Conservation (phyloP, 1,140 invertebrate genomes). For the Drosophila rhopaloa region DNA sequence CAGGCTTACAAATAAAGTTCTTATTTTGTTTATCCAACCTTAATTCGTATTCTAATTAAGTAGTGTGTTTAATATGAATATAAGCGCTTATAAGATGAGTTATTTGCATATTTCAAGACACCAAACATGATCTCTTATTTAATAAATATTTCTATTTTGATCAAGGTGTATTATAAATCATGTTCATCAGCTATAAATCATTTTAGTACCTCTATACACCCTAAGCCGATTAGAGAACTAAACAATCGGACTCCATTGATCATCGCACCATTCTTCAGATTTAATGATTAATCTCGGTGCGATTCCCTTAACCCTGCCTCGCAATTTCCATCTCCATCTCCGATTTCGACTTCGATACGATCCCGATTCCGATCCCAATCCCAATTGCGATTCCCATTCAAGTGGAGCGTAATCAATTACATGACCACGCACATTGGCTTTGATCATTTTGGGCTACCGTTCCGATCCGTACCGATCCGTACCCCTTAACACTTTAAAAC, state of each 20-base stretch:
- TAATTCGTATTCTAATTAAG: too few relatives aligned
- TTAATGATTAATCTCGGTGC: conserved; percentile 35
- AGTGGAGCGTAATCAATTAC: conserved; percentile 46
- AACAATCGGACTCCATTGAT: conserved; percentile 32
- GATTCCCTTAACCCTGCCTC: not conserved
- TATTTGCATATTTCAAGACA: too few relatives aligned
- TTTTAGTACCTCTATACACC: not conserved
- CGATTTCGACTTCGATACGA: conserved; percentile 1
- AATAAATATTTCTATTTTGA: too few relatives aligned
- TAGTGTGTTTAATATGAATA: too few relatives aligned
- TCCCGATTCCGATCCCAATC: not conserved
- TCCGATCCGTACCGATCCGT: too few relatives aligned
- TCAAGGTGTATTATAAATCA: too few relatives aligned
- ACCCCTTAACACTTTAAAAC: conserved; percentile 37
- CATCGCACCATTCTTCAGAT: conserved; percentile 14
- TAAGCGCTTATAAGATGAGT: too few relatives aligned
- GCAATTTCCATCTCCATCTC: conserved; percentile 14
- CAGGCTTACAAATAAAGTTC: too few relatives aligned
- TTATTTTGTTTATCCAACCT: too few relatives aligned
- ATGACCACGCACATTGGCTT: conserved; percentile 52
- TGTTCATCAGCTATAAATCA: not conserved
- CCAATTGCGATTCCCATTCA: conserved; percentile 3
- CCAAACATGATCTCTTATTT: too few relatives aligned
- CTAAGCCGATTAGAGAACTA: conserved; percentile 1
- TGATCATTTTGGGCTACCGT: conserved; percentile 18